These are phyloP conservation scores for Corticium candelabrum DNA, from an alignment of 37 sponge, comb jelly and placozoan species.

Conservation along the genomic window DNA sequence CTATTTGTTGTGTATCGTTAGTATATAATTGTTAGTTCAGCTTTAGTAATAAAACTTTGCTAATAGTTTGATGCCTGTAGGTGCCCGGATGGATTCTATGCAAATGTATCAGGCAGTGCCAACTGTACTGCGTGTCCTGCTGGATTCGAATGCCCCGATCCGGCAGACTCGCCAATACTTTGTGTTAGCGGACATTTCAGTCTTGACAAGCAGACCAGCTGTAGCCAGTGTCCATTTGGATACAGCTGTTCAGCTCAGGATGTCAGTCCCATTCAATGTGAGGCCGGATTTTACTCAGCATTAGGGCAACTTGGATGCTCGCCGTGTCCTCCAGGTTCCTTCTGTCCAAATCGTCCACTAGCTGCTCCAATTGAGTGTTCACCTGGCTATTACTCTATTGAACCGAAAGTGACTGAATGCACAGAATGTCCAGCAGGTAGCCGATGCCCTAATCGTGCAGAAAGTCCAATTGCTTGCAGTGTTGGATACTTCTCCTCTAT, in stretches of 20 bases:
- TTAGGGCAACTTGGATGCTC: not conserved
- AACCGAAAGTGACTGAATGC: not conserved
- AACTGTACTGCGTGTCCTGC: conserved; percentile 7
- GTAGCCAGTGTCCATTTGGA: not conserved
- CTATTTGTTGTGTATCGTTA: too few relatives aligned
- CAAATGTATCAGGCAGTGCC: not conserved
- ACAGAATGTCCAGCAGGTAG: not conserved
- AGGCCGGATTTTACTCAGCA: not conserved
- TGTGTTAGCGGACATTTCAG: not conserved
- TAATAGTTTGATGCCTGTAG: not conserved
- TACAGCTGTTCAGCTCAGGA: not conserved
- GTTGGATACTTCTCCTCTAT: not conserved
- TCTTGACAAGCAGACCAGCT: not conserved
- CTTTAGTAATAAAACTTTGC: too few relatives aligned
- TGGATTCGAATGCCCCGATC: not conserved
- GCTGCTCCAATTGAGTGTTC: not conserved
- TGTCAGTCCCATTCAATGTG: not conserved
- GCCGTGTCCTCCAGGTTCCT: conserved; percentile 22
- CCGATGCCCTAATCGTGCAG: not conserved
- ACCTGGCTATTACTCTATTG: not conserved
- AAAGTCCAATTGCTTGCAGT: not conserved
- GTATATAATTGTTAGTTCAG: too few relatives aligned
- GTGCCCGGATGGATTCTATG: conserved; percentile 13
- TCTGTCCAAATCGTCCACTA: conserved; percentile 11
- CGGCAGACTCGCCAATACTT: not conserved